These are phyloP conservation scores for Equus quagga DNA, from an alignment of 2,113 vertebrate species.

Conservation along the genomic window DNA sequence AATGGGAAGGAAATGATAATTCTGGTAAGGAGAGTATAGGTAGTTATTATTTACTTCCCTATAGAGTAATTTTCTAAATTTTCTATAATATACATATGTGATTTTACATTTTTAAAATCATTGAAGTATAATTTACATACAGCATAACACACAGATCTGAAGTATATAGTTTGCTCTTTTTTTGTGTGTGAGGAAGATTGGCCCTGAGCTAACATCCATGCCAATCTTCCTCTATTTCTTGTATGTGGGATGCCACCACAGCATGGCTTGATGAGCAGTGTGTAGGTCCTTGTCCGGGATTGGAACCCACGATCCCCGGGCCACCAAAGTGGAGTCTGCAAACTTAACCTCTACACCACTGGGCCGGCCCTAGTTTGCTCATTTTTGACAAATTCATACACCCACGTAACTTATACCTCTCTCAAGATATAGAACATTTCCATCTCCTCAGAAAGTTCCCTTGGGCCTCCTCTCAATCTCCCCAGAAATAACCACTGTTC, in stretches of 20 bases:
- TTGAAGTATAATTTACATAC: background rate
- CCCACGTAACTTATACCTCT: background rate
- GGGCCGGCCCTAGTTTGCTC: background rate
- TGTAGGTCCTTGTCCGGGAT: too few species aligned
- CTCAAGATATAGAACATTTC: conserved; percentile 1
- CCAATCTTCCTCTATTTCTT: too few species aligned
- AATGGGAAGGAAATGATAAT: background rate
- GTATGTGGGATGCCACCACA: too few species aligned
- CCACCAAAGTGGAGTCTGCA: too few species aligned
- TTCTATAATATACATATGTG: background rate
- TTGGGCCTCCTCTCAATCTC: background rate
- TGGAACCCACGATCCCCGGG: too few species aligned
- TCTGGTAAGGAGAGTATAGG: background rate
- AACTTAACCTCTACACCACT: too few species aligned
- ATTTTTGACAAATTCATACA: conserved; percentile 6
- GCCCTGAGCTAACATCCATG: too few species aligned
- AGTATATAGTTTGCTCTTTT: background rate
- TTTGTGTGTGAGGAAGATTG: background rate
- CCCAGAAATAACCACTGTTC: background rate
- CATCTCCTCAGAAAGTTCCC: background rate
- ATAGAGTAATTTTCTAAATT: background rate
- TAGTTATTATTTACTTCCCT: conserved; percentile 11
- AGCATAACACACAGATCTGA: background rate
- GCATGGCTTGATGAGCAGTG: too few species aligned
- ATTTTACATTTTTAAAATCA: background rate